Percentiles rank a stretch among this genome's conserved stretches.
phyloP scores from a whole-genome alignment of 92 coral and sea anemone genomes.

The Actinernus sp. region DNA sequence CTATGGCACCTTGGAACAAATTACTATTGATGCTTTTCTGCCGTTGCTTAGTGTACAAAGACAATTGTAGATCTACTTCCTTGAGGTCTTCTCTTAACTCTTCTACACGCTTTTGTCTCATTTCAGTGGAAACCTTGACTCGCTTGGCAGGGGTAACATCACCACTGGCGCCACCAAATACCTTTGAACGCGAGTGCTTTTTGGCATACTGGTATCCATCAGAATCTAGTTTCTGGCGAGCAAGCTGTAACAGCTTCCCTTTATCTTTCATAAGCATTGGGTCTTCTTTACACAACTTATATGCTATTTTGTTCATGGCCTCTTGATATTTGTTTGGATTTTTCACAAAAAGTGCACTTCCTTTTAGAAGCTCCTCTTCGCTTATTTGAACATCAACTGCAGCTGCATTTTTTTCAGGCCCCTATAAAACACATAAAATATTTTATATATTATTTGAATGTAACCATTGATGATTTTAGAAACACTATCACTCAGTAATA shows the following conservation, averaged over 20 bases:
- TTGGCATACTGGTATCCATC: constrained; percentile 29
- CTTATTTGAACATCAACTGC: constrained; percentile 2
- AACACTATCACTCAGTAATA: too few species aligned
- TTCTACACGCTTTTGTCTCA: constrained; percentile 30
- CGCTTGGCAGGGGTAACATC: constrained; percentile 26
- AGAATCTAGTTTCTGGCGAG: constrained; percentile 14
- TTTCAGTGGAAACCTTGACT: constrained; percentile 6
- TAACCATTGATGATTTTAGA: too few species aligned
- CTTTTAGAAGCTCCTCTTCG: constrained; percentile 9
- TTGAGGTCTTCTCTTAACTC: too few species aligned
- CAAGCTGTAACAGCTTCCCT: constrained; percentile 13
- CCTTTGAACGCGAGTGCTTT: constrained; percentile 25
- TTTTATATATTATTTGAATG: too few species aligned
- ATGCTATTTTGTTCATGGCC: constrained; percentile 17
- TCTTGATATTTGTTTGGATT: constrained; percentile 5
- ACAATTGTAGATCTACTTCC: too few species aligned
- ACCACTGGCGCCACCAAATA: constrained; percentile 26
- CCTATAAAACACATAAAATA: too few species aligned
- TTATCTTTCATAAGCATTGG: constrained; percentile 11
- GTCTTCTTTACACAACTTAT: constrained; percentile 3
- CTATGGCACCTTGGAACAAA: too few species aligned
- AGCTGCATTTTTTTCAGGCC: too few species aligned
- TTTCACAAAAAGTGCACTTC: not conserved
- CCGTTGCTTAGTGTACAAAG: too few species aligned
- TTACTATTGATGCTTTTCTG: too few species aligned